Base-by-base conservation (phyloP, 1,140 invertebrate species). In the Colletes gigas region DNA sequence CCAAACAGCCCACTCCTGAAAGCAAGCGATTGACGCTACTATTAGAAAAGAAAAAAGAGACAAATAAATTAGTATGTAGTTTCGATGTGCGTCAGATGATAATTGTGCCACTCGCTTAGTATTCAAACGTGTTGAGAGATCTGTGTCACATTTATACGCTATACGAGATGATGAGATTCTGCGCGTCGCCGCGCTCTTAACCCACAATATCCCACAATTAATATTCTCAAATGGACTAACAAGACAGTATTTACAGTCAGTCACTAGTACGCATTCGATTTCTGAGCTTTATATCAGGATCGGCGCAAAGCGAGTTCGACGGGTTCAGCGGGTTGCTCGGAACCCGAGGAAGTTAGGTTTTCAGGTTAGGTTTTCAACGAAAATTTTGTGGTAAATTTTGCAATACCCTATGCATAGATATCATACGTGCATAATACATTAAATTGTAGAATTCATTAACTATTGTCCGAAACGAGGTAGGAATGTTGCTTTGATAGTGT, bases 1-100 rank as follows among this genome's bases (percentile, higher is more conserved):
- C 91, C 91, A 57, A 92, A 92, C 14, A 93, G 50, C 14, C 91
- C 92, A 78, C 87, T 92, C 92, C 92, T 93, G 79, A 50, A 86
- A 77, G 80, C 15, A 75, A 81, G 81, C 8, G 71, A 69, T 60
- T 67, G 4, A 80, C 54, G 10, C 9, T 66, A 44, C 9, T 66
- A 44, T 59, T 57, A 7, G 14, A 78, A 41, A 19, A 17, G 59
- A 12, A 44, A 12, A 55, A 47, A 15, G 9, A 73, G 52, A 59
- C 44, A n/a, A 59, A 68, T 14, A 41, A 7, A 44, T 74, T 50
- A 75, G 17, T 30, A 30, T 30, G 30, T 57, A 54, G 4, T 19
- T 21, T 19, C 12, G 12, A 5, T 4, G n/a, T 17, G 30, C 44
- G 5, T 78, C 7, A 21, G 12, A 67, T 10, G 44, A 19, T 73